Evolutionary conservation across 2,113 vertebrate species (phyloP).

Genomic region (Mirza zaza): DNA sequence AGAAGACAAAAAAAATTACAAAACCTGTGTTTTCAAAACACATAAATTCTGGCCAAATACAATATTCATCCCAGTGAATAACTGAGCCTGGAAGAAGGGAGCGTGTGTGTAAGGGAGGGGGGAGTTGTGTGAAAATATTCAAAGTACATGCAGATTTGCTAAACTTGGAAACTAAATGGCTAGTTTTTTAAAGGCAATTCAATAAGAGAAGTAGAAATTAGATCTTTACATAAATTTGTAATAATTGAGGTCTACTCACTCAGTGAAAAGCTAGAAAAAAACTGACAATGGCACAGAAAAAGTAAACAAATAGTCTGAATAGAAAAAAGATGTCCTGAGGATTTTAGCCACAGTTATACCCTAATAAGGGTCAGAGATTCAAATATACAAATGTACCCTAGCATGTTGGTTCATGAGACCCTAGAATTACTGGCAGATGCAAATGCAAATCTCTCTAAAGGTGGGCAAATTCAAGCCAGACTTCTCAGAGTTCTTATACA

Average conservation of each 20-base stretch:
- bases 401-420: not conserved
- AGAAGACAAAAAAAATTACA: not conserved
- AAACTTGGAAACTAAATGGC: not conserved
- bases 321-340: not conserved
- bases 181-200: not conserved
- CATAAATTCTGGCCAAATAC: not conserved
- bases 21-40: not conserved
- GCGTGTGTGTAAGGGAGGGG: not conserved
- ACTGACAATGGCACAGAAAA: not conserved
- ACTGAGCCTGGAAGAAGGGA: not conserved
- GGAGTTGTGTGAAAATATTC: too few relatives aligned
- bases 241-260: not conserved
- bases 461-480: not conserved
- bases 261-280: not conserved
- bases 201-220: not conserved
- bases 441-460: not conserved
- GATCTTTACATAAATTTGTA: not conserved
- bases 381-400: too few relatives aligned
- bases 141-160: not conserved
- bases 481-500: not conserved
- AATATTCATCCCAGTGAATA: not conserved
- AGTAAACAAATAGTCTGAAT: not conserved
- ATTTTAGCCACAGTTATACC: not conserved
- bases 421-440: not conserved
- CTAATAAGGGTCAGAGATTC: not conserved